Conservation (phyloP, 2,797 vertebrate genomes). For the Chanos chanos region DNA sequence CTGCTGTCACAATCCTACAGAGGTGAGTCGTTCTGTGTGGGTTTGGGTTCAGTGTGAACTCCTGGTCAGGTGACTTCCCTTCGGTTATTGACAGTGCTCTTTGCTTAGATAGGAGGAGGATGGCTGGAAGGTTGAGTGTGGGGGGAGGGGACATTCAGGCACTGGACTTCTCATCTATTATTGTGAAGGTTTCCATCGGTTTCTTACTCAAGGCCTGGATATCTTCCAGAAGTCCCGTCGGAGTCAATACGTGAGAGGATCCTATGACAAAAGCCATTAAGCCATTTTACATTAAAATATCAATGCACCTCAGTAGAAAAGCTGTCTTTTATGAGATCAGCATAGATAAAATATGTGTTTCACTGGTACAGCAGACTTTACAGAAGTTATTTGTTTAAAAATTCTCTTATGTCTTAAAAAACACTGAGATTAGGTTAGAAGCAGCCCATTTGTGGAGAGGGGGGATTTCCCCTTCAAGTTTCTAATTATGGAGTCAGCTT, state of each 20-base stretch:
- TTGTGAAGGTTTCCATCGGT: conserved; percentile 74
- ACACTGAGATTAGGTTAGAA: too few species aligned
- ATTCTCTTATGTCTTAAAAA: too few species aligned
- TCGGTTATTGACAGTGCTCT: too few species aligned
- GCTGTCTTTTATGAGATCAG: too few species aligned
- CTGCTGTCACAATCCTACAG: too few species aligned
- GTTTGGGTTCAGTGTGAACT: too few species aligned
- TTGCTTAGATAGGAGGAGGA: neutral
- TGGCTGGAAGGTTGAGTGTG: neutral
- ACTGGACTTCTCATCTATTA: conserved; percentile 71
- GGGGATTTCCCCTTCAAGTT: neutral
- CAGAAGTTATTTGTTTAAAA: too few species aligned
- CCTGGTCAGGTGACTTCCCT: neutral
- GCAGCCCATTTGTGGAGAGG: too few species aligned
- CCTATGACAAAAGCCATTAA: conserved; percentile 65
- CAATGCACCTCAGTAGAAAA: neutral
- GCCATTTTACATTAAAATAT: neutral
- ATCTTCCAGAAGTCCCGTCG: conserved; percentile 83
- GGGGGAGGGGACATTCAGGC: conserved; percentile 39
- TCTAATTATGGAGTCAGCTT: neutral
- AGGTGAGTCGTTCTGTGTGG: too few species aligned
- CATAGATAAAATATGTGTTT: neutral
- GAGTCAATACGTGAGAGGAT: conserved; percentile 91
- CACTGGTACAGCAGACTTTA: neutral
- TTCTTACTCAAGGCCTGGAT: conserved; percentile 86